Evolutionary conservation across 1,140 invertebrate genomes (phyloP).

Genomic region (Zaprionus gabonicus): DNA sequence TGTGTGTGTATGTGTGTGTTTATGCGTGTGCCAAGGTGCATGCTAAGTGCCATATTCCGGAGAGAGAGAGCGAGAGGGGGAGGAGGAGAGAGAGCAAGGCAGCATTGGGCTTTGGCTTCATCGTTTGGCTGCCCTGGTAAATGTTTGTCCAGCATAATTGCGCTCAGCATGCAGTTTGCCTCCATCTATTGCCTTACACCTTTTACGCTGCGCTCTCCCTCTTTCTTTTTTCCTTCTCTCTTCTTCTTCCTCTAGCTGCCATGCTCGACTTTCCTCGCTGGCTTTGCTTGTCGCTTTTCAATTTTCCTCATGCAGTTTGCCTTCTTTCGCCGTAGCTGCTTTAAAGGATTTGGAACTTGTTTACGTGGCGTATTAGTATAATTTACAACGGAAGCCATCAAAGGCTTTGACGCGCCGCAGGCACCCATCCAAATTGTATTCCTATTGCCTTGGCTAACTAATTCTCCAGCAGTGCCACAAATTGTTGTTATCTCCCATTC

Average conservation of each 20-base stretch:
- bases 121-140: slow-evolving; percentile 57
- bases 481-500: slow-evolving; percentile 34
- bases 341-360: slow-evolving; percentile 79
- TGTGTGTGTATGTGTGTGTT: slow-evolving; percentile 33
- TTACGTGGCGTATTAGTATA: slow-evolving; percentile 79
- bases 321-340: slow-evolving; percentile 46
- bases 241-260: slow-evolving; percentile 15
- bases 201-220: slow-evolving; percentile 30
- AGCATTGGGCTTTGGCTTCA: slow-evolving; percentile 23
- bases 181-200: slow-evolving; percentile 23
- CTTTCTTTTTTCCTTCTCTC: slow-evolving; percentile 22
- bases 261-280: not conserved
- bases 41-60: slow-evolving; percentile 65
- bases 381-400: slow-evolving; percentile 79
- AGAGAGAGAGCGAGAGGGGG: not conserved
- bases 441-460: slow-evolving; percentile 63
- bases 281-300: slow-evolving; percentile 36
- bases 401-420: slow-evolving; percentile 72
- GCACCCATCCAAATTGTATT: slow-evolving; percentile 68
- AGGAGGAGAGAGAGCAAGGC: not conserved
- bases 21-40: slow-evolving; percentile 73
- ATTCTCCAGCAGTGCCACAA: slow-evolving; percentile 52
- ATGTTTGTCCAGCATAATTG: slow-evolving; percentile 83
- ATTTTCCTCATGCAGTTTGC: slow-evolving; percentile 44
- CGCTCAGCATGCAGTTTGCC: slow-evolving; percentile 77